Evolutionary conservation across 2,888 invertebrate species (phyloP).

Genomic region (Agonum fuliginosum): DNA sequence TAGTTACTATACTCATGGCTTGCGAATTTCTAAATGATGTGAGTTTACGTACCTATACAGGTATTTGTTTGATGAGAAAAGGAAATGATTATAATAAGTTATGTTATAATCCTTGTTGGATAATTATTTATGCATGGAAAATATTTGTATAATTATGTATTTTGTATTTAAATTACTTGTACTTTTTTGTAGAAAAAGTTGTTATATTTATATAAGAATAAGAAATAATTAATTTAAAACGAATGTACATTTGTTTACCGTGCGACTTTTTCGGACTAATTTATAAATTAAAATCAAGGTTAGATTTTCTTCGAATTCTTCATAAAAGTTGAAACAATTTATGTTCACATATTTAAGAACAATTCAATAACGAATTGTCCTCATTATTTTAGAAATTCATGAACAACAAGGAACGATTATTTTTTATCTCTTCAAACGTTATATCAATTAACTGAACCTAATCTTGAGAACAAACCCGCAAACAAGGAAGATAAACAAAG

Average conservation of each 20-base stretch:
- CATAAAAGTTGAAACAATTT: not conserved
- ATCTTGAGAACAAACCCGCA: conserved; percentile 38
- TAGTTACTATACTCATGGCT: no score
- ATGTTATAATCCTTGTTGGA: not conserved
- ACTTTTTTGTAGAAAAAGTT: not conserved
- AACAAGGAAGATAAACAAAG: not conserved
- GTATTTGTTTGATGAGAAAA: no score
- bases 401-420: not conserved
- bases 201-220: not conserved
- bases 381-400: not conserved
- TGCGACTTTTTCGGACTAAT: not conserved
- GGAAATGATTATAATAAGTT: no score
- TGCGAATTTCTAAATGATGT: no score
- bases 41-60: no score
- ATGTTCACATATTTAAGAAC: not conserved
- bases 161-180: not conserved
- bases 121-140: conserved; percentile 1
- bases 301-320: not conserved
- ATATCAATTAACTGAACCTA: not conserved
- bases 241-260: not conserved
- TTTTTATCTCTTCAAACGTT: not conserved
- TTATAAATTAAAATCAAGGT: not conserved
- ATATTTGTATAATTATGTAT: not conserved
- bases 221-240: not conserved
- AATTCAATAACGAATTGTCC: not conserved